Evolutionary conservation across 2,888 invertebrate genomes (phyloP), one percentile per base, ranked within the genome.

Genomic region (Nycteola revayana): DNA sequence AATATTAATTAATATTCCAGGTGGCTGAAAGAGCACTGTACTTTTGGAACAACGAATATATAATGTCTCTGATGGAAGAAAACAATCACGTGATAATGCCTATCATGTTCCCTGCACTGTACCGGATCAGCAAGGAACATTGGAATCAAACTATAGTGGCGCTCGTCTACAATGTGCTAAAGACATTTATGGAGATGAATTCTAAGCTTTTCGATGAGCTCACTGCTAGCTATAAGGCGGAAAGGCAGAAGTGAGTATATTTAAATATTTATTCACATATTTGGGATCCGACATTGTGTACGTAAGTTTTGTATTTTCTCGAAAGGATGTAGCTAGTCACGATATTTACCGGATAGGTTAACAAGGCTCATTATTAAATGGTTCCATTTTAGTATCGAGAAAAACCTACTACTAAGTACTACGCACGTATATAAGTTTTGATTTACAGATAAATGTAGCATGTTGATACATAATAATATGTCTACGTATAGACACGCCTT

Each of bases 111-210:
- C 99, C 99, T 49, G 97, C 99, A 56, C 91, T 99, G 73, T 99
- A 99, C 90, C 96, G 97, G 77, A 98, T 98, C 88, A 98, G 97
- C 83, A 99, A 99, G 92, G 98, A 99, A 86, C 99, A 99, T 90
- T 99, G 99, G 99, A 99, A 99, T 90, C 99, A 98, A 90, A 99
- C 99, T 54, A 99, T 99, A 71, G 97, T 99, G 62, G 98, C 98
- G 44, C 94, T 99, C 69, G 98, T 99, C 67, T 99, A 99, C 91
- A 99, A 99, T 89, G 99, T 99, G 75, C 94, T 99, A 72, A 99
- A 99, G 90, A 95, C 99, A 37, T 99, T 99, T 90, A 99, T 99
- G 99, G 99, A 99, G 90, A 99, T 99, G 99, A 99, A 99, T 91
- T 98, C 98, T 76, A 98, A 98, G 88, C 92, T 99, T 60, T 99